A percentile compares a stretch with the other conserved stretches of the same genome.
Conservation (phyloP, 2,797 vertebrate genomes). For the Yasuhikotakia modesta region DNA sequence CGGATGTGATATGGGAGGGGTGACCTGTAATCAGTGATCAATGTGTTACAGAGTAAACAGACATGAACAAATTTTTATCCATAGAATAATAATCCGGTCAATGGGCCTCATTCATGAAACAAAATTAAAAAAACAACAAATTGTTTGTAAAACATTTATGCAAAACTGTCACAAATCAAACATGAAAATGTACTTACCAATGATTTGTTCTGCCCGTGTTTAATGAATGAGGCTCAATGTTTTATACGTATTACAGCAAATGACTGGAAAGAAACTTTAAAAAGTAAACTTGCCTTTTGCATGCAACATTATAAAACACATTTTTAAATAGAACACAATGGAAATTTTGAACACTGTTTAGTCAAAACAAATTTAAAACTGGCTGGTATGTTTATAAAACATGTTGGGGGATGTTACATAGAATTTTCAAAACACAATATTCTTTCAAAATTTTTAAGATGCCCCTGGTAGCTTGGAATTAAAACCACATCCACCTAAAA, state of each 20-base stretch:
- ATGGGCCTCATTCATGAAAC: neutral
- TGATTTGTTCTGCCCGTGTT: neutral
- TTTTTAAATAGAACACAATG: constrained; percentile 24
- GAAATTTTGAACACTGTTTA: constrained; percentile 53
- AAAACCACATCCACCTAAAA: constrained; percentile 21
- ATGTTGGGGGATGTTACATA: neutral
- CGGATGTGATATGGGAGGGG: neutral
- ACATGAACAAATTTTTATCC: neutral
- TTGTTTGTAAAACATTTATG: neutral
- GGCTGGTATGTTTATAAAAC: neutral
- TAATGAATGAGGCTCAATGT: neutral
- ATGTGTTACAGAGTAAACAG: neutral
- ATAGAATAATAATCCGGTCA: neutral
- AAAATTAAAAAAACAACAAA: neutral
- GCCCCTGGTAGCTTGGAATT: neutral
- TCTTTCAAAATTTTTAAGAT: neutral
- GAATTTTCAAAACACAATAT: neutral
- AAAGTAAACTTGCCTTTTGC: constrained; percentile 18
- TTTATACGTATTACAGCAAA: constrained; percentile 37
- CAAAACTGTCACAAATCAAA: neutral
- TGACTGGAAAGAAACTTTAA: constrained; percentile 7
- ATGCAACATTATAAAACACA: constrained; percentile 44
- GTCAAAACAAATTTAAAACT: constrained; percentile 41
- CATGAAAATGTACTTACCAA: neutral
- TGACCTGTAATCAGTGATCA: neutral